Evolutionary conservation across 2,797 vertebrate species (phyloP).

Genomic region (Macropus fuliginosus): DNA sequence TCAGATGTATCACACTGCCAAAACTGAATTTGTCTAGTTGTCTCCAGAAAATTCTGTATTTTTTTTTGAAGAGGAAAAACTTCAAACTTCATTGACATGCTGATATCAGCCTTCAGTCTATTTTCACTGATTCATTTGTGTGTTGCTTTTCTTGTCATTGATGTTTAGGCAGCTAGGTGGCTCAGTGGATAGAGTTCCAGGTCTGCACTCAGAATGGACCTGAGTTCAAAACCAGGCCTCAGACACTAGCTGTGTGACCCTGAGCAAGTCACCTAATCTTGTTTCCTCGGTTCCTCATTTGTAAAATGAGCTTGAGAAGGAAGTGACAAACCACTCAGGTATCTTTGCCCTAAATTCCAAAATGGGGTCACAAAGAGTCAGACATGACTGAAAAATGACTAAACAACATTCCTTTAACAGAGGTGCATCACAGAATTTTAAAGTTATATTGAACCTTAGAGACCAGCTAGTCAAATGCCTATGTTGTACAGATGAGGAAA

Average conservation of each 20-base stretch:
- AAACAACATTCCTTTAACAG: background rate
- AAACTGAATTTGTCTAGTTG: slow-evolving; percentile 10
- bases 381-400: background rate
- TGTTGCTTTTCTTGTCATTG: background rate
- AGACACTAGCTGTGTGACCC: background rate
- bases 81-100: background rate
- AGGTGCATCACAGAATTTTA: background rate
- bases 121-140: slow-evolving; percentile 40
- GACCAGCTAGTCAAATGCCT: background rate
- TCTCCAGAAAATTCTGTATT: slow-evolving; percentile 9
- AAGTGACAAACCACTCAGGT: background rate
- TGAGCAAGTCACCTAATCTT: background rate
- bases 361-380: background rate
- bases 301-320: background rate
- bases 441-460: background rate
- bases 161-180: slow-evolving; percentile 14
- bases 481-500: background rate
- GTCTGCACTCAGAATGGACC: background rate
- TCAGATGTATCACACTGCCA: background rate
- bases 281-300: background rate
- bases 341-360: background rate
- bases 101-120: slow-evolving; percentile 25
- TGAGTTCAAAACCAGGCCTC: background rate
- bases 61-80: background rate
- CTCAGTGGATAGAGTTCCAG: background rate